A percentile compares a stretch with the other conserved stretches of the same genome.
Conservation (phyloP, 2,888 invertebrate genomes). For the Unio delphinus region DNA sequence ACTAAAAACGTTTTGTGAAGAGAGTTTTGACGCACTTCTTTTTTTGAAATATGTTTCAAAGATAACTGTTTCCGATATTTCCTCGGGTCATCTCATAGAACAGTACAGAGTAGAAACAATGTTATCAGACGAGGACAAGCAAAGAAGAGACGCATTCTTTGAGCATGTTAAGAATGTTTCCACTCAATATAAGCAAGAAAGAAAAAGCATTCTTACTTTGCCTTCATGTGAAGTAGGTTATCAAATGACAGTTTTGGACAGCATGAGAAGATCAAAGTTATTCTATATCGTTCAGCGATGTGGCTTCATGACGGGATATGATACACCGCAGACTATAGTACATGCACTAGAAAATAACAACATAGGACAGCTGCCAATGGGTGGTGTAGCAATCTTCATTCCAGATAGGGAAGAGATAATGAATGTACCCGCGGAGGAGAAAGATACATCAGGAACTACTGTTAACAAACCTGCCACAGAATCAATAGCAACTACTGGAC, state of each 20-base stretch:
- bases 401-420: no score
- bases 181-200: conserved; percentile 4
- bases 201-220: not conserved
- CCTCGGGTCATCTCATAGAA: conserved; percentile 2
- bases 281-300: conserved; percentile 33
- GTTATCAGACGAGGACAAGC: conserved; percentile 16
- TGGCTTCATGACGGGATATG: conserved; percentile 12
- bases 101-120: conserved; percentile 3
- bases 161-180: conserved; percentile 3
- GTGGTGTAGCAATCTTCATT: conserved; percentile 43
- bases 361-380: conserved; percentile 48
- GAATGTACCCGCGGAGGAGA: no score
- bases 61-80: conserved; percentile 36
- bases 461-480: not conserved
- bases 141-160: conserved; percentile 12
- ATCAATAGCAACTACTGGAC: not conserved
- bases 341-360: conserved; percentile 38
- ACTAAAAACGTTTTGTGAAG: conserved; percentile 9
- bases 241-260: conserved; percentile 18
- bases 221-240: conserved; percentile 13
- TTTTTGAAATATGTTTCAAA: conserved; percentile 27
- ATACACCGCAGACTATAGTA: conserved; percentile 27
- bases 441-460: not conserved
- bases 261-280: not conserved
- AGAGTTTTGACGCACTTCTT: conserved; percentile 19